Base-by-base conservation (phyloP, 2,888 invertebrate genomes). In the Temnothorax rugatulus region DNA sequence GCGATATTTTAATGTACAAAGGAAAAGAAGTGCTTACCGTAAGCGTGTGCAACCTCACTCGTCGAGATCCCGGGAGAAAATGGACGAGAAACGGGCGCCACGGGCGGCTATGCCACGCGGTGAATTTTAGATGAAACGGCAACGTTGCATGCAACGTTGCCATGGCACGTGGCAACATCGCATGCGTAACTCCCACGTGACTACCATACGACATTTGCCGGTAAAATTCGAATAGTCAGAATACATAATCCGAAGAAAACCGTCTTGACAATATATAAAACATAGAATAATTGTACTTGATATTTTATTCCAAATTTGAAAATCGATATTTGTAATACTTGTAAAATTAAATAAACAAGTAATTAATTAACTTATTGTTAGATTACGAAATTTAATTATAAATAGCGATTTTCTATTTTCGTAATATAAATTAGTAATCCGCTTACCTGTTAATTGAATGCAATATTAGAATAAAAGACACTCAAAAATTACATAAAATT, bases 11-110 rank as follows among this genome's bases (percentile, higher is more conserved):
- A 0, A 8, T 57, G 18, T n/a, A 18, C 15, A 44, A 54, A 15
- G 2, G 2, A 34, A 25, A 64, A 52, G 4, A 66, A 59, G 4
- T 57, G 59, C 66, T 50, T n/a, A 52, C 47, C 11, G 18, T 9
- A 13, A 29, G 54, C 7, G 7, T 7, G 47, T 0, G 0, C 44
- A 11, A 68, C 82, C 71, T 84, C 83, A 25, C 85, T 82, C 84
- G 71, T 88, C 44, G 44, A 59, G 18, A 44, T 81, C 29, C 79
- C 73, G 57, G 83, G 84, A 87, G 87, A 86, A 92, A 92, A 88
- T 92, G 92, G 68, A 75, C 86, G 92, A 91, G 61, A 25, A 18
- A 54, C n/a, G 34, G 8, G 8, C 41, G 9, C 41, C 8, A 1
- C 4, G 38, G 25, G 7, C 41, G 41, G 41, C 11, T 11, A 34